Base-by-base conservation (phyloP, 2,888 invertebrate genomes). In the Hirtodrosophila cameraria region DNA sequence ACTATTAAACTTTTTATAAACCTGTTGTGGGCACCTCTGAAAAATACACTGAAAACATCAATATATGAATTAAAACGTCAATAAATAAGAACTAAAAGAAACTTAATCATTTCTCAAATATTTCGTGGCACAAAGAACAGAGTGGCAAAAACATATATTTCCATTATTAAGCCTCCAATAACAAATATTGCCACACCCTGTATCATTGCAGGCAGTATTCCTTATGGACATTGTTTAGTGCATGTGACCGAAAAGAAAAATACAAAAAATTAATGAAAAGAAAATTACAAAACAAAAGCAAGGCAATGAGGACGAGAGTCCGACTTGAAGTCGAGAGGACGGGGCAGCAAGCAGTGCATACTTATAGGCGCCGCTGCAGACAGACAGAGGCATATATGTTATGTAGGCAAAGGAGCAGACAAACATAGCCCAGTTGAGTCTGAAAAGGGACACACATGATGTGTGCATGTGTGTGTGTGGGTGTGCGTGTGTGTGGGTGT, bases 231-330 rank as follows among this genome's bases (percentile, higher is more conserved):
- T 60, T 64, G 60, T 54, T 59, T 25, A 60, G 39, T 25, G 30
- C 41, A 65, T 69, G 43, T 70, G 71, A 71, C 64, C 66, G 43
- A 77, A 82, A 77, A 67, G 49, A 60, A 49, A 68, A 61, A 57
- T 42, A 65, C 53, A 64, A 67, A 73, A 79, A 65, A 68, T 61
- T 69, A 80, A 75, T 86, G 68, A 78, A 77, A 75, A 68, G 64
- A 61, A 79, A 73, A 85, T 77, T 50, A 70, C 54, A 68, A 73
- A 72, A 72, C 69, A 86, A 85, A 69, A 59, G 62, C 67, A 61
- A 69, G 61, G 62, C 67, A 61, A 53, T 61, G 48, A 16, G 53
- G 23, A 52, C 20, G 31, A 57, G 31, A 57, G 41, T 50, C 25
- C 36, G 36, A 42, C 23, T 42, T 25, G 45, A 43, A 69, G 39